Base-by-base conservation (phyloP, 1,140 invertebrate species). In the Heliothis virescens region DNA sequence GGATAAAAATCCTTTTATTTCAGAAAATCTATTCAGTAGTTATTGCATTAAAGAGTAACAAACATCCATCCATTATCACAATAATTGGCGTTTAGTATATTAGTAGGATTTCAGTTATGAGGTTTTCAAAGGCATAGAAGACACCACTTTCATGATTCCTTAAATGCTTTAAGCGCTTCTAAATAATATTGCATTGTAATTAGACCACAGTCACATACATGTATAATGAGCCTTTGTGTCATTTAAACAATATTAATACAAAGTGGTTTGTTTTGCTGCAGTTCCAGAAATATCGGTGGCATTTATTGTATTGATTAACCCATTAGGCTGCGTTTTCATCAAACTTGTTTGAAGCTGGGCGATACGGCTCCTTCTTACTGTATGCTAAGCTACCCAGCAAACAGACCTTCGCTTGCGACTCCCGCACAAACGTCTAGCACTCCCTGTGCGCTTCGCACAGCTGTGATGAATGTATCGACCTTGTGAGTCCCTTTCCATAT, bases 101-200 rank as follows among this genome's bases (percentile, higher is more conserved):
- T 41, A 67, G 16, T 67, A 48, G 18, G 63, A 67, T 16, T 41
- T 18, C 57, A 29, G 21, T 60, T 60, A 12, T 21, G 29, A 60
- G 57, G 57, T 26, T 65, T 65, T 65, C 7, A 47, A 41, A 16
- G 12, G 34, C 41, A 65, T 67, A 67, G 63, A 67, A 67, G n/a
- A 67, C 18, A 67, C 48, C 41, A 48, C 79, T 79, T 83, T 83
- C 82, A 83, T 83, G 82, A 82, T 83, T 83, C 82, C 82, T 83
- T 69, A 67, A 65, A 67, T 52, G 21, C 47, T 63, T 59, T 41
- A 59, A 29, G 15, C 63, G 63, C 63, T 67, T 67, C 48, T 48
- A 48, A 41, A 18, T 67, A 67, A 48, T 67, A 67, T 67, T 48
- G 41, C 63, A 48, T 67, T 67, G 41, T 67, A 67, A 48, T n/a